Evolutionary conservation across 2,113 vertebrate genomes (phyloP).

Genomic region (Odocoileus hemionus): DNA sequence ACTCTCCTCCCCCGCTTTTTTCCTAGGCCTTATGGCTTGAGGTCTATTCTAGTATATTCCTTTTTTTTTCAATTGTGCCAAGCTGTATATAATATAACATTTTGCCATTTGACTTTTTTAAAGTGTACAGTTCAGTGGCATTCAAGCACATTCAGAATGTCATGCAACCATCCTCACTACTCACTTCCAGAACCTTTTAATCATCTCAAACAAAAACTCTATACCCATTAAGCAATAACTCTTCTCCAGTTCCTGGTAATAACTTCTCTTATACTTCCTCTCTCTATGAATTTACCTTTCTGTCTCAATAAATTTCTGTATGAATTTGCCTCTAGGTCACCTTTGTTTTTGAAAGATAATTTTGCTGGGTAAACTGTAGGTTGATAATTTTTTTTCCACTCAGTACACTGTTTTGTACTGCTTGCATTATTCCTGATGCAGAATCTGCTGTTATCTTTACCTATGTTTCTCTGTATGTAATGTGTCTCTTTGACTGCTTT

Average conservation of each 20-base stretch:
- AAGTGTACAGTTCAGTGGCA: not conserved
- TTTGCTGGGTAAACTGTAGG: not conserved
- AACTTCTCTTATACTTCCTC: not conserved
- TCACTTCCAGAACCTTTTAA: not conserved
- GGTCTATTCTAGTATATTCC: not conserved
- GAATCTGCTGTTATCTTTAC: not conserved
- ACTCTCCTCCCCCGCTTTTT: not conserved
- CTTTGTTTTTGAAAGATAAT: constrained; percentile 10
- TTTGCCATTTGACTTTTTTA: not conserved
- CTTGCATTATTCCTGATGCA: not conserved
- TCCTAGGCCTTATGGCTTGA: not conserved
- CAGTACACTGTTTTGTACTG: not conserved
- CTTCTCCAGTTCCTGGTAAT: not conserved
- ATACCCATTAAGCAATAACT: not conserved
- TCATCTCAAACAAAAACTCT: not conserved
- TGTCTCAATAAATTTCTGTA: not conserved
- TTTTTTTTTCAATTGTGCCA: not conserved
- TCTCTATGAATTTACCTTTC: not conserved
- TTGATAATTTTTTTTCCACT: not conserved
- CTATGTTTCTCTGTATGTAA: not conserved
- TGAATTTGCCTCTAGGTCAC: not conserved
- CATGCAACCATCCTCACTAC: not conserved
- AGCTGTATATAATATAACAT: not conserved
- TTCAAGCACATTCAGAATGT: not conserved
- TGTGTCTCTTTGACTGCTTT: not conserved